Base-by-base conservation (phyloP, 2,113 vertebrate genomes). In the Boleophthalmus pectinirostris region DNA sequence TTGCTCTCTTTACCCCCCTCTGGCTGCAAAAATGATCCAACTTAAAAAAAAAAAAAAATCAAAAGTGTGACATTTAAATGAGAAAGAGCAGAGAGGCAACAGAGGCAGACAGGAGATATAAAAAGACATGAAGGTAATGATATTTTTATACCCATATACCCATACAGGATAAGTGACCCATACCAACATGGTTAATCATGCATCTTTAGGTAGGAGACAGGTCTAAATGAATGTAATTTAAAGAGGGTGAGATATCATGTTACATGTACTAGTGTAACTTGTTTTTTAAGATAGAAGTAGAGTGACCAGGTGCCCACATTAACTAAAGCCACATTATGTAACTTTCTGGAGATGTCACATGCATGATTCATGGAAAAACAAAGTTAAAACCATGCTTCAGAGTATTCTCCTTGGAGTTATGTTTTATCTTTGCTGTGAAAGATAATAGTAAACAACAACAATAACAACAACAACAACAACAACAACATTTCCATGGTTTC, bases 11-110 rank as follows among this genome's bases (percentile, higher is more conserved):
- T 69, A 58, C 49, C 68, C 69, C 56, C 79, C 64, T 66, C 69
- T 67, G 82, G 79, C 74, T 80, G 66, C 64, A 64, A 83, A 82
- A 83, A 75, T 60, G 5, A 84, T 87, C 78, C 77, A 82, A 81
- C n/a, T n/a, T n/a, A n/a, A 78, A 82, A 83, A 83, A 25, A 25
- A 25, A 25, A 25, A 25, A 57, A 24, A 13, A 12, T 14, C 54
- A 56, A 79, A 85, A 84, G 80, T 86, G 79, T 79, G 77, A 72
- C 71, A 84, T 87, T 80, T 77, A 78, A 85, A 85, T 77, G 68
- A 86, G 73, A 56, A 70, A 78, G 77, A 58, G 54, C 76, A 82
- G 49, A 73, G 33, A 24, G 29, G 29, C 29, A 43, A 43, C 9
- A 43, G 38, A 43, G 16, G 74, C 51, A 68, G 45, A 38, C 10